These are phyloP conservation scores for Pitangus sulphuratus DNA, from an alignment of 2,797 vertebrate genomes.

Conservation along the genomic window DNA sequence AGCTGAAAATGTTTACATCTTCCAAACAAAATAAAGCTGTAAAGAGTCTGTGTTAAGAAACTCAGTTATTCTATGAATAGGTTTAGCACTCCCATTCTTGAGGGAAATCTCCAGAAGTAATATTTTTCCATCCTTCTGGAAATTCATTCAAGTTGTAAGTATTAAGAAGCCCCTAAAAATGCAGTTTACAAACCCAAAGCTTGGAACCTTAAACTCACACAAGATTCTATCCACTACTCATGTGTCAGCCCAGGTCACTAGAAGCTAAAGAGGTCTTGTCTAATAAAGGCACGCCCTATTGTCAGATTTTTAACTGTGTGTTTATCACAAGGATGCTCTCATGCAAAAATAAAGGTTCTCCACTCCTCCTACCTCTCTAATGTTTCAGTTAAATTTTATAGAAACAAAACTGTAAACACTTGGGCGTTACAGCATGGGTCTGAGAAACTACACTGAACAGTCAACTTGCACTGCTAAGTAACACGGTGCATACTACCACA, in stretches of 20 bases:
- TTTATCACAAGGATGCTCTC: not conserved
- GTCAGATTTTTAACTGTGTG: not conserved
- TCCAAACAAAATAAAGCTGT: conserved; percentile 20
- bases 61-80: not conserved
- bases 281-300: not conserved
- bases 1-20: conserved; percentile 12
- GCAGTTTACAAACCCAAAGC: not conserved
- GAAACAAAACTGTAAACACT: not conserved
- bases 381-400: not conserved
- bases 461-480: not conserved
- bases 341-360: not conserved
- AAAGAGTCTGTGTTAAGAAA: not conserved
- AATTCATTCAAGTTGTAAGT: not conserved
- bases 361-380: not conserved
- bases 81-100: not conserved
- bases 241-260: not conserved
- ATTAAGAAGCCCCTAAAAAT: not conserved
- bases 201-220: not conserved
- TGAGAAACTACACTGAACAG: not conserved
- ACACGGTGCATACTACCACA: fast-evolving
- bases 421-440: not conserved
- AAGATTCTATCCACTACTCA: not conserved
- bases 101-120: not conserved
- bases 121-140: not conserved
- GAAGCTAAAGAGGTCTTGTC: not conserved